phyloP scores from a whole-genome alignment of 64 coral and sea anemone genomes.

The Hydrozoanthus tunicans region DNA sequence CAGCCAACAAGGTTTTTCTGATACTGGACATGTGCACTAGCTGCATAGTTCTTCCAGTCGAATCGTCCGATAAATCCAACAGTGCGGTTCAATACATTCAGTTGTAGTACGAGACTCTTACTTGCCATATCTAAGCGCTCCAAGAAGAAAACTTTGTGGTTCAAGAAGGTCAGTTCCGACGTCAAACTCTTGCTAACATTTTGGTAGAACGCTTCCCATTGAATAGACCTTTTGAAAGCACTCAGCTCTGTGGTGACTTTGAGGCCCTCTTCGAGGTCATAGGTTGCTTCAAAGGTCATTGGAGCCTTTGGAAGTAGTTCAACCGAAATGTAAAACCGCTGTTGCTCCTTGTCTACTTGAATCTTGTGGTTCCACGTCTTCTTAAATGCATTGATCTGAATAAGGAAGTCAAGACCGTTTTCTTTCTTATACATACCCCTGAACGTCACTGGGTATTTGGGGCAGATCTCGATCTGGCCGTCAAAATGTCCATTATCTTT shows the following conservation, averaged over 20 bases:
- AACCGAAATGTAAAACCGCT: conserved; percentile 66
- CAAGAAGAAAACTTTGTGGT: conserved; percentile 69
- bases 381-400: conserved; percentile 65
- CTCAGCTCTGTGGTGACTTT: conserved; percentile 69
- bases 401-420: conserved; percentile 60
- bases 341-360: conserved; percentile 24
- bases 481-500: conserved; percentile 48
- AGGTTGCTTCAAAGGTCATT: conserved; percentile 62
- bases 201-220: conserved; percentile 57
- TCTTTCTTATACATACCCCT: conserved; percentile 59
- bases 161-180: conserved; percentile 67
- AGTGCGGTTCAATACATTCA: conserved; percentile 61
- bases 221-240: conserved; percentile 76
- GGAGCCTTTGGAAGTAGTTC: conserved; percentile 77
- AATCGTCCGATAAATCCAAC: conserved; percentile 82
- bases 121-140: conserved; percentile 68
- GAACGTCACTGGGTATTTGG: conserved; percentile 57
- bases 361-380: conserved; percentile 90
- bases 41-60: conserved; percentile 76
- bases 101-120: conserved; percentile 61
- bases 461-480: conserved; percentile 63
- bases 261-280: conserved; percentile 69
- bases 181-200: conserved; percentile 67
- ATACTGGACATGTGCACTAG: conserved; percentile 73
- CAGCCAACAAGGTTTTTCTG: conserved; percentile 73